phyloP scores from a whole-genome alignment of 2,888 invertebrate genomes.

The Amorpha juglandis region DNA sequence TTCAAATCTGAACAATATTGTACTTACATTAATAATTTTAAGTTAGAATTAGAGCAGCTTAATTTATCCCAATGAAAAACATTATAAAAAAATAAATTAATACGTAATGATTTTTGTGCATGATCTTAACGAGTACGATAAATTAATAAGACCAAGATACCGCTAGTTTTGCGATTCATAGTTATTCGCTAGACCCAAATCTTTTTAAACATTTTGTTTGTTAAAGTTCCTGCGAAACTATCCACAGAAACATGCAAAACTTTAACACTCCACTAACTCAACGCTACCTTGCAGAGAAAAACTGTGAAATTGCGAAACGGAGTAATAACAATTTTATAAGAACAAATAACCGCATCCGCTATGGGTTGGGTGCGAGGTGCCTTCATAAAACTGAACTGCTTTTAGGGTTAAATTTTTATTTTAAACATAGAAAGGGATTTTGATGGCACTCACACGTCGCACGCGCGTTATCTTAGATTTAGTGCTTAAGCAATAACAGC shows the following conservation, averaged over 20 bases:
- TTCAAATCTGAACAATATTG: too few relatives aligned
- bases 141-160: too few relatives aligned
- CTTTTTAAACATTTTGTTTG: neutral
- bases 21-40: too few relatives aligned
- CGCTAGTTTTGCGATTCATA: too few relatives aligned
- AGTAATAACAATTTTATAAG: slow-evolving; percentile 70
- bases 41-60: too few relatives aligned
- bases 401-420: slow-evolving; percentile 82
- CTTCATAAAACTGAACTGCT: slow-evolving; percentile 71
- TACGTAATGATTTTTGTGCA: too few relatives aligned
- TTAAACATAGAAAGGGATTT: slow-evolving; percentile 83
- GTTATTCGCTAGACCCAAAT: neutral
- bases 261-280: neutral
- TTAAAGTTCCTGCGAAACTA: neutral
- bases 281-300: slow-evolving; percentile 39
- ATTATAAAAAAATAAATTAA: too few relatives aligned
- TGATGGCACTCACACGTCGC: slow-evolving; percentile 77
- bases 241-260: neutral
- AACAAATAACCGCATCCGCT: slow-evolving; percentile 71
- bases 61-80: too few relatives aligned
- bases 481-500: slow-evolving; percentile 65
- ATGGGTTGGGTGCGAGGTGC: slow-evolving; percentile 64
- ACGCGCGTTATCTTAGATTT: slow-evolving; percentile 76
- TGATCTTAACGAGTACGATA: too few relatives aligned
- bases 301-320: slow-evolving; percentile 55